Evolutionary conservation across 2,888 invertebrate species (phyloP).

Genomic region (Dicyrtoma fusca): DNA sequence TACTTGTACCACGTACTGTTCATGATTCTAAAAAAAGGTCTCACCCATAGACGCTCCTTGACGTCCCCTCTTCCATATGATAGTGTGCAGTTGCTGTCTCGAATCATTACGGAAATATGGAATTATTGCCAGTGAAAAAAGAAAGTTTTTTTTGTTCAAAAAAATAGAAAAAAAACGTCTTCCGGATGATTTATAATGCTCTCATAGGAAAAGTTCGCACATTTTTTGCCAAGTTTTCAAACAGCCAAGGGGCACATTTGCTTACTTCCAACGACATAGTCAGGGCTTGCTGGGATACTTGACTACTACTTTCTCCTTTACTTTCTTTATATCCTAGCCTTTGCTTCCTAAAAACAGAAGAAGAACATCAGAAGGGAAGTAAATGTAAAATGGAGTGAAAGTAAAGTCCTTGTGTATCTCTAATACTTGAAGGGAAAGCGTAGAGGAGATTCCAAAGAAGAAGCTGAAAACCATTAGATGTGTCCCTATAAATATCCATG

Average conservation of each 20-base stretch:
- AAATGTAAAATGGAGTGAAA: not conserved
- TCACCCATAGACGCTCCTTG: not conserved
- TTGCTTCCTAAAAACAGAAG: not conserved
- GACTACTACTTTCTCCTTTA: constrained; percentile 1
- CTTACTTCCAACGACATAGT: constrained; percentile 29
- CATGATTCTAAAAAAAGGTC: constrained; percentile 3
- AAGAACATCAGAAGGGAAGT: not conserved
- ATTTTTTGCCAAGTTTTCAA: constrained; percentile 39
- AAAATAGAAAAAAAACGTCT: constrained; percentile 14
- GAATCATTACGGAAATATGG: constrained; percentile 40
- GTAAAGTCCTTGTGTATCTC: too few relatives aligned
- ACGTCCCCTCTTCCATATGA: constrained; percentile 26
- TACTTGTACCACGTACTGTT: constrained; percentile 25
- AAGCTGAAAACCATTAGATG: constrained; percentile 17
- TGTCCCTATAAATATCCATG: too few relatives aligned
- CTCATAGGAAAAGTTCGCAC: constrained; percentile 35
- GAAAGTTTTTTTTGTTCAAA: constrained; percentile 23
- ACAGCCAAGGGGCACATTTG: constrained; percentile 39
- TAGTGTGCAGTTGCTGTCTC: constrained; percentile 33
- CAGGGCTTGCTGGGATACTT: not conserved
- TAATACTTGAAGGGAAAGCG: not conserved
- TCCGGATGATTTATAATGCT: constrained; percentile 37
- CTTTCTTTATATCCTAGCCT: not conserved
- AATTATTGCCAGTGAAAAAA: constrained; percentile 33
- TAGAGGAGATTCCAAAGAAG: not conserved